Percentiles rank a stretch among this genome's conserved stretches.
Evolutionary conservation across 2,797 vertebrate genomes (phyloP).

Genomic region (Anomalospiza imberbis): DNA sequence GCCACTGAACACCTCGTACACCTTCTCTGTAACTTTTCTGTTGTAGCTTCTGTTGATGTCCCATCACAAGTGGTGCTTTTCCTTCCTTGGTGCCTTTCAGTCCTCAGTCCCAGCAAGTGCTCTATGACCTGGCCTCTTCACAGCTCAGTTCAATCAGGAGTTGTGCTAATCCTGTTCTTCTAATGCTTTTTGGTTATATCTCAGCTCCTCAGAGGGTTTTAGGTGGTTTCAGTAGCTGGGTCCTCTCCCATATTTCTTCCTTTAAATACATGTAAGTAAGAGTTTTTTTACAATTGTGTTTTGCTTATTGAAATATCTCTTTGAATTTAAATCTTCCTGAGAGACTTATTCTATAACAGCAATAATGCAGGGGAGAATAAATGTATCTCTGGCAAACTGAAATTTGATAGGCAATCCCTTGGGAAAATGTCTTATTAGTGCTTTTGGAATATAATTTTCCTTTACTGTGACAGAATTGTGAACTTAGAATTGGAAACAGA

Average conservation of each 20-base stretch:
- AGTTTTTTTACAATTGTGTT: neutral
- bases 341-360: neutral
- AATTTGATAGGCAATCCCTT: neutral
- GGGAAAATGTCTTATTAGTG: neutral
- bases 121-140: neutral
- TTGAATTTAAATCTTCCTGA: neutral
- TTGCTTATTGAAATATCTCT: neutral
- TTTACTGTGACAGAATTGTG: neutral
- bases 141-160: neutral
- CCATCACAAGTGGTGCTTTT: neutral
- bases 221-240: neutral
- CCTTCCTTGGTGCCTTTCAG: neutral
- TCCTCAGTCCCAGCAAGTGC: neutral
- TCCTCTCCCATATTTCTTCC: neutral
- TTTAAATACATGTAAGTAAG: neutral
- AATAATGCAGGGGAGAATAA: neutral
- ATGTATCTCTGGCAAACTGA: neutral
- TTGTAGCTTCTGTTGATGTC: neutral
- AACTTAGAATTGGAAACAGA: neutral
- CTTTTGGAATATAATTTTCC: neutral
- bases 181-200: neutral
- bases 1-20: fast-evolving
- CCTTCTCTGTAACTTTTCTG: neutral
- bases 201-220: neutral
- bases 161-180: neutral